A percentile compares a stretch with the other conserved stretches of the same genome.
These are phyloP conservation scores for Chiroxiphia lanceolata DNA, from an alignment of 2,797 vertebrate species.

Conservation along the genomic window DNA sequence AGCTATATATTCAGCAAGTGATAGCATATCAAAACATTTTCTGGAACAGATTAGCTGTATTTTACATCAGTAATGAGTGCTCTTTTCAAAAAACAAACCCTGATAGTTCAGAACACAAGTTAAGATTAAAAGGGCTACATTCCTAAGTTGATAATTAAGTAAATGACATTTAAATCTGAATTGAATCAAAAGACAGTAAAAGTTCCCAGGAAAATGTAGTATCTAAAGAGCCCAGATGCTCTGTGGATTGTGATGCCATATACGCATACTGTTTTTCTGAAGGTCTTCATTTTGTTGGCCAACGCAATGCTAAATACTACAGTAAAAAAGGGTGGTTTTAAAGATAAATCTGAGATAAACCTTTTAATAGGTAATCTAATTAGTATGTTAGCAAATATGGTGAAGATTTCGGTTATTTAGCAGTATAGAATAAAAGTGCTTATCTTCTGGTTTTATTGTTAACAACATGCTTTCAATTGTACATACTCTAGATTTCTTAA, in stretches of 20 bases:
- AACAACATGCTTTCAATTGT: not conserved
- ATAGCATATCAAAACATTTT: not conserved
- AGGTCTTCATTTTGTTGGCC: not conserved
- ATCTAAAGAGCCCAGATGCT: not conserved
- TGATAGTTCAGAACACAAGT: not conserved
- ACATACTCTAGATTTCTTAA: not conserved
- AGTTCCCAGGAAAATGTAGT: not conserved
- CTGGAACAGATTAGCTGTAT: not conserved
- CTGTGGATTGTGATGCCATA: not conserved
- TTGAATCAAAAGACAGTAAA: not conserved
- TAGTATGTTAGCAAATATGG: not conserved
- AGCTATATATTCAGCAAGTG: not conserved
- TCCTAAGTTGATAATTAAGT: not conserved
- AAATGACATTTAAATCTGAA: not conserved
- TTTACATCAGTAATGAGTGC: not conserved
- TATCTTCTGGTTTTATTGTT: not conserved
- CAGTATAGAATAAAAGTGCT: not conserved
- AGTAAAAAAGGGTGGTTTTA: not conserved
- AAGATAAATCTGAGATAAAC: not conserved
- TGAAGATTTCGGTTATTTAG: not conserved
- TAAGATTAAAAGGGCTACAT: not conserved
- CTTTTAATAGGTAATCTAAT: not conserved
- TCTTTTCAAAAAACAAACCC: not conserved
- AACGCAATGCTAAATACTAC: not conserved
- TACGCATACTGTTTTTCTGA: not conserved